Evolutionary conservation across 2,113 vertebrate genomes (phyloP).

Genomic region (Melanotaenia duboulayi): DNA sequence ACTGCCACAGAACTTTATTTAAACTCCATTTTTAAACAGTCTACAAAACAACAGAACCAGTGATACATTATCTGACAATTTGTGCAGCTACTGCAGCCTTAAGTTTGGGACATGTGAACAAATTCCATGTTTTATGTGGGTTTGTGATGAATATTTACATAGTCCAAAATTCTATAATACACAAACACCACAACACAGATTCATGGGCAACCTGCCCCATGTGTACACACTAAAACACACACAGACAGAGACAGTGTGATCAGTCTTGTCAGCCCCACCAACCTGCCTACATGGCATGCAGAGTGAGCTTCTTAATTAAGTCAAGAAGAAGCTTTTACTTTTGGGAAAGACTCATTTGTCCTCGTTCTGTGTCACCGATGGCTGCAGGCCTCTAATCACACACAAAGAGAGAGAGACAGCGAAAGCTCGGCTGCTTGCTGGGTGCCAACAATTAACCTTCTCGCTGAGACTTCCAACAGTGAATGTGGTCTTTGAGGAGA

Average conservation of each 20-base stretch:
- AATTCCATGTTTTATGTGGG: too few species aligned
- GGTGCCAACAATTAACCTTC: constrained; percentile 47
- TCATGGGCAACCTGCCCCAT: neutral
- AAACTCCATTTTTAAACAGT: too few species aligned
- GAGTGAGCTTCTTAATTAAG: constrained; percentile 70
- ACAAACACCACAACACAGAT: constrained; percentile 7
- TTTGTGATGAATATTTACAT: too few species aligned
- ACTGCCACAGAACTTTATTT: too few species aligned
- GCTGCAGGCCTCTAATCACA: constrained; percentile 62
- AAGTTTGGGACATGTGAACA: too few species aligned
- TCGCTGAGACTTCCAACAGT: constrained; percentile 14
- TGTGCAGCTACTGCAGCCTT: too few species aligned
- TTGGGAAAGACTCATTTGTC: constrained; percentile 67
- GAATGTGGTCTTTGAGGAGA: constrained; percentile 23
- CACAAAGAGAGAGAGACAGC: constrained; percentile 6
- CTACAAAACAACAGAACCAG: too few species aligned
- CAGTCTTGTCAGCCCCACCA: constrained; percentile 21
- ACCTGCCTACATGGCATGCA: constrained; percentile 36
- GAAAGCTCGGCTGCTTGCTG: constrained; percentile 12
- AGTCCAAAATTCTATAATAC: neutral
- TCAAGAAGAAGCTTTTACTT: constrained; percentile 70
- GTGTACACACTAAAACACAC: neutral
- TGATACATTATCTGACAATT: too few species aligned
- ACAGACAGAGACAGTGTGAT: constrained; percentile 20
- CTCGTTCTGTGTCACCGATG: constrained; percentile 54